phyloP scores from a whole-genome alignment of 2,888 invertebrate species.

The Branchellion lobata region DNA sequence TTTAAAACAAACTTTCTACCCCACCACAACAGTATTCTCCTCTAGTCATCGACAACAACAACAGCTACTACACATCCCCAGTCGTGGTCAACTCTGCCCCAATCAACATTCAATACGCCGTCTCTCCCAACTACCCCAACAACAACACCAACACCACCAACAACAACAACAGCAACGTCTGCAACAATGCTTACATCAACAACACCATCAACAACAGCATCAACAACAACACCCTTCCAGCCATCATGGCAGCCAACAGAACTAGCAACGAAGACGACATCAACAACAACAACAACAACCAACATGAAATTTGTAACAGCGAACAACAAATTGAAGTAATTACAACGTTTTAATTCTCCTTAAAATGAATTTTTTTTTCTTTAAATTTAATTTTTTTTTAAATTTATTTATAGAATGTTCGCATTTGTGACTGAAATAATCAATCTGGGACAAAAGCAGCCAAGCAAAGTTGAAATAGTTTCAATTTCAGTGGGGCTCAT shows the following conservation, averaged over 20 bases:
- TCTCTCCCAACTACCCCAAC: background rate
- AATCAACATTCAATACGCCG: slow-evolving; percentile 9
- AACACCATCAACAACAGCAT: slow-evolving; percentile 23
- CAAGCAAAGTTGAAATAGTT: too few relatives aligned
- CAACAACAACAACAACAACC: background rate
- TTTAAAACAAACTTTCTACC: too few relatives aligned
- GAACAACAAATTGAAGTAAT: slow-evolving; percentile 13
- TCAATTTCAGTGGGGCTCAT: too few relatives aligned
- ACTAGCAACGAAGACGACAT: background rate
- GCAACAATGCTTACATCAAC: background rate
- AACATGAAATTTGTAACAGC: background rate
- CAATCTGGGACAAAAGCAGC: too few relatives aligned
- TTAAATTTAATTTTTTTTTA: too few relatives aligned
- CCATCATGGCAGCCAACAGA: slow-evolving; percentile 31
- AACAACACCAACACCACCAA: background rate
- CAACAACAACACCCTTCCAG: slow-evolving; percentile 35
- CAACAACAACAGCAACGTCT: background rate
- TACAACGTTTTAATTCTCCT: too few relatives aligned
- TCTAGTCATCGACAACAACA: slow-evolving; percentile 11
- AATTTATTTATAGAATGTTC: too few relatives aligned
- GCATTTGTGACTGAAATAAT: too few relatives aligned
- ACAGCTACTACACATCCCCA: background rate
- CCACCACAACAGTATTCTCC: background rate
- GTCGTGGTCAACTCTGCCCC: slow-evolving; percentile 6
- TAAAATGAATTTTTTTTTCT: too few relatives aligned